Conservation (phyloP, 2,113 vertebrate genomes). For the Pelecanoides urinatrix region DNA sequence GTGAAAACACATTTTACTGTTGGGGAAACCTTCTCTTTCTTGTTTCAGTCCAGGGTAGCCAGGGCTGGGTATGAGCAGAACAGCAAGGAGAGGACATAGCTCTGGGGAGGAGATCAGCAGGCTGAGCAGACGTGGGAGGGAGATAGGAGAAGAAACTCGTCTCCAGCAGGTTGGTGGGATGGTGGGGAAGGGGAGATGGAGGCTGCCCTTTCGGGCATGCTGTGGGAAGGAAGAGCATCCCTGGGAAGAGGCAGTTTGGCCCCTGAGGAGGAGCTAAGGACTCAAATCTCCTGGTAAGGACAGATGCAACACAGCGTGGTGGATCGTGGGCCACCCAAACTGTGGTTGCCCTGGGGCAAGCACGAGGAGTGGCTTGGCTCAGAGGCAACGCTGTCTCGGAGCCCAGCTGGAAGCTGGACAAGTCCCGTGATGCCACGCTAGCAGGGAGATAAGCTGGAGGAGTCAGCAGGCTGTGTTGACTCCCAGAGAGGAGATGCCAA, state of each 20-base stretch:
- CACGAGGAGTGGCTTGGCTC: background rate
- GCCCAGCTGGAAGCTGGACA: background rate
- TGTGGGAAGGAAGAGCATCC: background rate
- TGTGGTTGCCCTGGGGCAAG: background rate
- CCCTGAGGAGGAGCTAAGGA: background rate
- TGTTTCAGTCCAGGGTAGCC: background rate
- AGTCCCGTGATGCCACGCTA: background rate
- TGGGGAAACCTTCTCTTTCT: background rate
- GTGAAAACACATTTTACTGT: background rate
- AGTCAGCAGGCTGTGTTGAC: background rate
- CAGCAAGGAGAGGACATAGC: background rate
- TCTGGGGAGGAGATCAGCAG: background rate
- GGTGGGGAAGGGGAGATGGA: background rate
- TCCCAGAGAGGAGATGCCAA: background rate
- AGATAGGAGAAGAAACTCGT: background rate
- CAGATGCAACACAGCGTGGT: background rate
- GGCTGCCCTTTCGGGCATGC: background rate
- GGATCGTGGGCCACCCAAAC: background rate
- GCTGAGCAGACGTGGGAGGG: background rate
- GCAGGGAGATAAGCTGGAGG: background rate
- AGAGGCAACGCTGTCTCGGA: rapidly evolving
- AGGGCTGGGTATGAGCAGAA: background rate
- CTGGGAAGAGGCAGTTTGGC: background rate
- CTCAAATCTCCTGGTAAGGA: background rate
- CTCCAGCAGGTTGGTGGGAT: background rate